phyloP scores from a whole-genome alignment of 2,113 vertebrate species.

The Himantopus leucocephalus region DNA sequence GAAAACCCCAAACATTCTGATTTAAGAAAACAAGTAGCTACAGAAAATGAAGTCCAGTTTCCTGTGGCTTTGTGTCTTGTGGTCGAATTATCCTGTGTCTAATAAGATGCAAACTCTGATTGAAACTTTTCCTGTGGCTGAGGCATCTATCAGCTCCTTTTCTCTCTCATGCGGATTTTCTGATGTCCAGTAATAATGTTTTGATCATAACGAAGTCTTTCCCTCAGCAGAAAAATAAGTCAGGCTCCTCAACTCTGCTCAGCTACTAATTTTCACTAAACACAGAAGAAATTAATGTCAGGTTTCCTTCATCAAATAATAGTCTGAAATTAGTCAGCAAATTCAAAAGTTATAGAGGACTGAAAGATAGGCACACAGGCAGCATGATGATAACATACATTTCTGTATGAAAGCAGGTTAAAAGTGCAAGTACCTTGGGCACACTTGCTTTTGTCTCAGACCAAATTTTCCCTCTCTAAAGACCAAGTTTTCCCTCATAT shows the following conservation, averaged over 20 bases:
- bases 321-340: background rate
- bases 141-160: background rate
- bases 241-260: background rate
- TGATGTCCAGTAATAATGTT: background rate
- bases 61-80: slow-evolving; percentile 22
- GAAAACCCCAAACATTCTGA: slow-evolving; percentile 17
- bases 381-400: background rate
- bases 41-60: slow-evolving; percentile 10
- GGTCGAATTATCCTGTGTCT: background rate
- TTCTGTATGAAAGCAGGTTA: background rate
- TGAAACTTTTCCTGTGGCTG: background rate
- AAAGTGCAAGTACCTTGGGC: background rate
- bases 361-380: background rate
- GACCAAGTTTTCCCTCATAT: background rate
- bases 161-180: background rate
- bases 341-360: background rate
- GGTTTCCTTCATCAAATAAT: background rate
- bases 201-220: background rate
- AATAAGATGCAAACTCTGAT: background rate
- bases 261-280: background rate
- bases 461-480: background rate
- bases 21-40: slow-evolving; percentile 25
- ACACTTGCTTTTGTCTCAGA: background rate
- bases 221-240: background rate
- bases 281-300: background rate